A percentile compares a stretch with the other conserved stretches of the same genome.
Evolutionary conservation across 2,888 invertebrate species (phyloP).

Genomic region (Phengaris alcon): DNA sequence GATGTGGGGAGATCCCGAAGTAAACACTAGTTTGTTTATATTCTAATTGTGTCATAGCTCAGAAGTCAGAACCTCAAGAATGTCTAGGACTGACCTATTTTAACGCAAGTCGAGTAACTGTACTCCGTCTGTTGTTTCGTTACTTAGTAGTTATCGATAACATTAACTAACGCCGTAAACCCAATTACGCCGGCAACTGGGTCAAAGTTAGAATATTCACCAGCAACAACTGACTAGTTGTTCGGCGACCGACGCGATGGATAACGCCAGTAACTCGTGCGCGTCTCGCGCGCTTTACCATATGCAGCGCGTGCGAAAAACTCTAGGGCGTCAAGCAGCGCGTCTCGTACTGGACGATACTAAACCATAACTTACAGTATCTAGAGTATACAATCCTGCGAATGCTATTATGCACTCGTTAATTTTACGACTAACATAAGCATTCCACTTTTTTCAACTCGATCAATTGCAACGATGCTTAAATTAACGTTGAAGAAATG

Average conservation of each 20-base stretch:
- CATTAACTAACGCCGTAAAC: constrained; percentile 1
- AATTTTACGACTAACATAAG: not conserved
- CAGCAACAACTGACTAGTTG: not conserved
- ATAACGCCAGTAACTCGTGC: not conserved
- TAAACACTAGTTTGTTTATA: not conserved
- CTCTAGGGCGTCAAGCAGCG: not conserved
- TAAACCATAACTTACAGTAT: not conserved
- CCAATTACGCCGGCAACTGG: constrained; percentile 19
- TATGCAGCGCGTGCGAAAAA: constrained; percentile 18
- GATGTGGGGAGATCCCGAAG: not conserved
- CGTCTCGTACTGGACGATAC: not conserved
- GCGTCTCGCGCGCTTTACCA: constrained; percentile 14
- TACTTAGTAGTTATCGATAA: constrained; percentile 4
- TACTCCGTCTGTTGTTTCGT: not conserved
- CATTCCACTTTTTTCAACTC: constrained; percentile 6
- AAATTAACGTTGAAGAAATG: not conserved
- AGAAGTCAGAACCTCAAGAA: no score
- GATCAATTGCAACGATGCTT: constrained; percentile 1
- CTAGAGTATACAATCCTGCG: not conserved
- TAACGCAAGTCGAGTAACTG: not conserved
- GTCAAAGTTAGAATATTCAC: constrained; percentile 21
- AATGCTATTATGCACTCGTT: not conserved
- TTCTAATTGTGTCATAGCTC: no score
- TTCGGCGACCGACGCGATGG: not conserved
- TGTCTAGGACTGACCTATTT: not conserved